Base-by-base conservation (phyloP, 2,888 invertebrate species). In the Anodontia alba region DNA sequence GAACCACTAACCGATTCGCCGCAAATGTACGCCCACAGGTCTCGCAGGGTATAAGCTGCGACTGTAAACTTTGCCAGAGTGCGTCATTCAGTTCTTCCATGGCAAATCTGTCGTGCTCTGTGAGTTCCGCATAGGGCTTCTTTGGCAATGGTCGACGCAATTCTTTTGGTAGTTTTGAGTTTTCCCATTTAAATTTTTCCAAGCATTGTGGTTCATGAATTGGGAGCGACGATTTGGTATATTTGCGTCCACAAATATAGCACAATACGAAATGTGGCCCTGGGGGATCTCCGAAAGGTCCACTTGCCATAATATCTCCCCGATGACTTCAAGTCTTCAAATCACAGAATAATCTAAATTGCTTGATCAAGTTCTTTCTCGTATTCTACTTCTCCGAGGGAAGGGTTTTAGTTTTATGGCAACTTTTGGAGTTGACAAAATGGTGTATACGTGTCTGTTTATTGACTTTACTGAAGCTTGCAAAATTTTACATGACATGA, bases 191-290 rank as follows among this genome's bases (percentile, higher is more conserved):
- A 96, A 96, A 96, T 89, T 96, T 96, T 87, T 96, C 95, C 78
- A 96, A 91, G 89, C 97, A 97, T 89, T 96, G 96, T 5, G 96
- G 96, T 90, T 96, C 96, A 93, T 97, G 96, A 78, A 96, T 96
- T 70, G 95, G 94, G 31, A 96, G 95, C 69, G 96, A 96, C 88
- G 95, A 95, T 0, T 95, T 95, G 38, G 96, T 96, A 91, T 96
- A 96, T 90, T 96, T 96, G 76, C 96, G 95, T 1, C 96, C 96
- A 90, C 96, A 97, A 86, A 96, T 95, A 92, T 96, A 96, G 90
- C 97, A 97, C 76, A 95, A 94, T 3, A 95, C 93, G 76, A 94
- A 93, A 42, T 91, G 93, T 26, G 94, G 92, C 15, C 93, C 89
- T 15, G 84, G 85, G 20, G 87, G 80, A 8, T 82, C 80, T 72